Percentiles rank a stretch among this genome's conserved stretches.
These are phyloP conservation scores for Branchellion lobata DNA, from an alignment of 2,888 invertebrate species.

Conservation along the genomic window DNA sequence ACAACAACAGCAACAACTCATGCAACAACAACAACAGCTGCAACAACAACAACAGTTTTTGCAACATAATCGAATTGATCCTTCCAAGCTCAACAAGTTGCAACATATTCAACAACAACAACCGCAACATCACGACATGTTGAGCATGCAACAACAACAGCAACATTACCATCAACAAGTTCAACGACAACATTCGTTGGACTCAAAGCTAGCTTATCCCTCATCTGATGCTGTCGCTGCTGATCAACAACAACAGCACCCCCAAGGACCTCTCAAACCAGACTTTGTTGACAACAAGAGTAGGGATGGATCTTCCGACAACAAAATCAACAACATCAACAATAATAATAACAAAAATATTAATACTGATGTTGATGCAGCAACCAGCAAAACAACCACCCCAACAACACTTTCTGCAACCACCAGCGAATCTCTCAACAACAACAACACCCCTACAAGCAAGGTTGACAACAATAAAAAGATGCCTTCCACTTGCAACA, in stretches of 20 bases:
- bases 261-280: background rate
- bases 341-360: background rate
- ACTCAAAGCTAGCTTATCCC: background rate
- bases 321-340: constrained; percentile 3
- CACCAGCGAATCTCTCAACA: background rate
- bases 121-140: background rate
- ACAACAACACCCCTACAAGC: background rate
- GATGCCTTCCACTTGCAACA: no score
- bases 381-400: background rate
- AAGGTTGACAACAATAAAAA: no score
- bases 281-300: no score
- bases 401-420: background rate
- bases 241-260: background rate
- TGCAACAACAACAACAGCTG: background rate
- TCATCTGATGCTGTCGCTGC: background rate
- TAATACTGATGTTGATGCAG: background rate
- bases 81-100: background rate
- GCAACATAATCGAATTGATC: constrained; percentile 16
- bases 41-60: constrained; percentile 9
- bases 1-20: background rate
- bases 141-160: constrained; percentile 4
- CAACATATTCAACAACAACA: constrained; percentile 16
- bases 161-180: background rate
- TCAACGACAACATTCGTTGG: background rate
- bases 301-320: no score